phyloP scores from a whole-genome alignment of 2,113 vertebrate genomes.

The Proterorhinus semilunaris region DNA sequence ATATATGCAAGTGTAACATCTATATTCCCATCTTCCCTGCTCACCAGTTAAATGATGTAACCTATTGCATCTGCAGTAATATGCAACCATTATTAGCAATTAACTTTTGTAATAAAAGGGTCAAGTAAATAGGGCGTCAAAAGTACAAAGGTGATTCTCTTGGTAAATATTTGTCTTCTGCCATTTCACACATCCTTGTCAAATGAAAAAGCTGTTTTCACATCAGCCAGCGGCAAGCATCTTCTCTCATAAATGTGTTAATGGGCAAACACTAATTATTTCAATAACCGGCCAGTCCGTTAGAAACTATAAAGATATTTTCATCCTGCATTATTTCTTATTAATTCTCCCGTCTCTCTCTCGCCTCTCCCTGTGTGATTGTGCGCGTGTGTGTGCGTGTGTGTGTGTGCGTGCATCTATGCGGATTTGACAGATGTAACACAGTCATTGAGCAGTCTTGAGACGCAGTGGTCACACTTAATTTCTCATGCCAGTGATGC shows the following conservation, averaged over 20 bases:
- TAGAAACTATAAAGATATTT: conserved; percentile 55
- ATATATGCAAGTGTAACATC: too few relatives aligned
- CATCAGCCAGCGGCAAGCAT: conserved; percentile 68
- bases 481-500: conserved; percentile 70
- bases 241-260: conserved; percentile 79
- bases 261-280: conserved; percentile 80
- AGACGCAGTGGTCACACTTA: conserved; percentile 74
- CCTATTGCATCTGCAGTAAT: background rate
- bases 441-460: conserved; percentile 63
- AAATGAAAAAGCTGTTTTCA: conserved; percentile 50
- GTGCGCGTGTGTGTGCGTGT: conserved; percentile 20
- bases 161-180: conserved; percentile 24
- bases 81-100: background rate
- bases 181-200: conserved; percentile 31
- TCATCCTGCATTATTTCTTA: conserved; percentile 52
- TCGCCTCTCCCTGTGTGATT: conserved; percentile 20
- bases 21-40: too few relatives aligned
- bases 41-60: too few relatives aligned
- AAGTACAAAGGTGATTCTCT: conserved; percentile 9
- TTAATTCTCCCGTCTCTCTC: conserved; percentile 33
- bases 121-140: background rate
- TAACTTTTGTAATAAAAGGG: background rate
- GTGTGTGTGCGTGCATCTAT: conserved; percentile 30
- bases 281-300: conserved; percentile 65
- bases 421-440: conserved; percentile 69